A percentile compares a stretch with the other conserved stretches of the same genome.
Conservation (phyloP, 1,140 invertebrate genomes). For the Palaemon carinicauda region DNA sequence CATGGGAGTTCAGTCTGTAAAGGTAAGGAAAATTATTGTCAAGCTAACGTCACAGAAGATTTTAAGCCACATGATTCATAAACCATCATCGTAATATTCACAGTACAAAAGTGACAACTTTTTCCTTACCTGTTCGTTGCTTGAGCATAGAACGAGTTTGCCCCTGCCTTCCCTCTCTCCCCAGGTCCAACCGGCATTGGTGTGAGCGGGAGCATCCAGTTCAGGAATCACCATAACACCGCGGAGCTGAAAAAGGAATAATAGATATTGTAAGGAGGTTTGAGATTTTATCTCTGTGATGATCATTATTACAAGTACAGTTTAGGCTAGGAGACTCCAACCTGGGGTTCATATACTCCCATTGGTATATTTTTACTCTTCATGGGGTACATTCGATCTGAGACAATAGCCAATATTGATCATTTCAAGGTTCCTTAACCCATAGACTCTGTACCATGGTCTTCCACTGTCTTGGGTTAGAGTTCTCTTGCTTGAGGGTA, state of each 20-base stretch:
- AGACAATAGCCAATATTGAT: too few species aligned
- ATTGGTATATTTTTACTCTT: too few species aligned
- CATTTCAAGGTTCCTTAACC: too few species aligned
- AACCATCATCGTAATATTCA: not conserved
- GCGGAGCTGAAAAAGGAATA: constrained; percentile 65
- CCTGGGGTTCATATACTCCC: too few species aligned
- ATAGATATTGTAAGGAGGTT: too few species aligned
- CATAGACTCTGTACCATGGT: too few species aligned
- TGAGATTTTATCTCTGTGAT: too few species aligned
- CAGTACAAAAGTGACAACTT: not conserved
- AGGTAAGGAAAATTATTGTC: not conserved
- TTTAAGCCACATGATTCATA: not conserved
- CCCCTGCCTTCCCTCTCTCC: constrained; percentile 70
- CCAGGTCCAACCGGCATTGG: constrained; percentile 87
- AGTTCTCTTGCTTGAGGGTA: too few species aligned
- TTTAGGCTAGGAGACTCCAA: too few species aligned
- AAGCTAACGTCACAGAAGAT: not conserved
- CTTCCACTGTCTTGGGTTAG: too few species aligned
- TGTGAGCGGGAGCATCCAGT: constrained; percentile 87
- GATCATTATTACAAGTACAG: too few species aligned
- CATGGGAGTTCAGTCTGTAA: not conserved
- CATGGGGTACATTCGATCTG: too few species aligned
- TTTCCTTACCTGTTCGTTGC: constrained; percentile 60
- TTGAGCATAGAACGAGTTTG: constrained; percentile 68
- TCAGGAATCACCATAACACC: constrained; percentile 83